Evolutionary conservation across 2,888 invertebrate genomes (phyloP), one percentile per base, ranked within the genome.

Genomic region (Ochropleura leucogaster): DNA sequence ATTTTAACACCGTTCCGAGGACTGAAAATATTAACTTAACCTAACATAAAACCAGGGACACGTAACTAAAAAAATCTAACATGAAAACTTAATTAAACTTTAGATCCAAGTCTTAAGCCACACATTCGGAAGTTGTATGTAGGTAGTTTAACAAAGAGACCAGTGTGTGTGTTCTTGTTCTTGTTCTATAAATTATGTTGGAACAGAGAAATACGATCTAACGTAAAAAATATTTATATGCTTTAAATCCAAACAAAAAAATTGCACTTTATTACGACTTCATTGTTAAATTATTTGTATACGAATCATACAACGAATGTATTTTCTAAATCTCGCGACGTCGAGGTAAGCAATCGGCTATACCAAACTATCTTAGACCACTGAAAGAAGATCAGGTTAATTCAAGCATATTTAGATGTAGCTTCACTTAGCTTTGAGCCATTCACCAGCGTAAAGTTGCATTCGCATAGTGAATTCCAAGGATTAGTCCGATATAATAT

Each of bases 351-450:
- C 42, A 51, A 64, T 64, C 40, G 18, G 30, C 42, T 67, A 69
- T 70, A 60, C 64, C 16, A 66, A 80, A 72, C 67, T 62, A 46
- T 60, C 44, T 42, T 40, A 49, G 72, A 67, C 57, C 62, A 74
- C 79, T 79, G 63, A 67, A 80, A 68, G 49, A 60, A 80, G 70
- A 79, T 80, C 60, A 59, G 59, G 62, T 84, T 78, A 82, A 80
- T 85, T 77, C 59, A 42, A 74, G 72, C 64, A 82, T 77, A 79
- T 74, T 80, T 70, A 60, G 51, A 74, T 75, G 66, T 60, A 74
- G 72, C 42, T 70, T 63, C 73, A 72, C 80, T 79, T 74, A 66
- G 80, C 72, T 81, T 74, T 83, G 62, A 80, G 74, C 59, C 62
- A 72, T 77, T 73, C 66, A 47, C 74, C 20, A 8, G 51, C 62